Conservation (phyloP, 1,140 invertebrate genomes). For the Lordiphosa mommai region DNA sequence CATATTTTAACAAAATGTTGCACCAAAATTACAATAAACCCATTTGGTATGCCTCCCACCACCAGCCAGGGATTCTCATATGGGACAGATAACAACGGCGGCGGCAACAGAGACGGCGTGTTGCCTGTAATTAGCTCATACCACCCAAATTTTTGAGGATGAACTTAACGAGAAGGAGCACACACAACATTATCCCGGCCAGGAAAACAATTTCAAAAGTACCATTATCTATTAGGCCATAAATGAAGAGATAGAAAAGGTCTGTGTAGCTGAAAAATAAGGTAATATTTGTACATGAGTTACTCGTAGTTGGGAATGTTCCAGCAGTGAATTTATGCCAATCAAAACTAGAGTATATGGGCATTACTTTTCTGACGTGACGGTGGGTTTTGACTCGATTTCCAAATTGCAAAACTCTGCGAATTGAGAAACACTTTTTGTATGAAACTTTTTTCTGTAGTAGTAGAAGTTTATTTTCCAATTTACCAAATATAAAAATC, state of each 20-base stretch:
- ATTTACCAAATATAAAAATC: too few relatives aligned
- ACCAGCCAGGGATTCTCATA: constrained; percentile 43
- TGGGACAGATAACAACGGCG: constrained; percentile 64
- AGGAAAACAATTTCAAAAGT: constrained; percentile 58
- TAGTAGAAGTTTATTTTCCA: too few relatives aligned
- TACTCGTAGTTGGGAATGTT: neutral
- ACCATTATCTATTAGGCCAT: constrained; percentile 72
- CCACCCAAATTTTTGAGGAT: constrained; percentile 2
- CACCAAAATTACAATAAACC: constrained; percentile 76
- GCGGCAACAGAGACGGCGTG: constrained; percentile 10
- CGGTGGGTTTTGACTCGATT: too few relatives aligned
- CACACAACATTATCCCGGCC: constrained; percentile 12
- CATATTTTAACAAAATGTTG: constrained; percentile 78
- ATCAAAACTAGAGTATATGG: too few relatives aligned
- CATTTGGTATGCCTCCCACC: constrained; percentile 52
- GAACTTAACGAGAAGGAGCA: neutral
- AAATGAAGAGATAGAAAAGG: constrained; percentile 49
- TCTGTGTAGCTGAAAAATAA: neutral
- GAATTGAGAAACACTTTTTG: too few relatives aligned
- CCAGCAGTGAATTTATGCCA: neutral
- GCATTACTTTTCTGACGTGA: too few relatives aligned
- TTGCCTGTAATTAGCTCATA: constrained; percentile 49
- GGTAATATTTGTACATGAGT: too few relatives aligned
- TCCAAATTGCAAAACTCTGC: too few relatives aligned
- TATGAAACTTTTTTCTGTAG: too few relatives aligned